Evolutionary conservation across 2,113 vertebrate species (phyloP).

Genomic region (Petrocephalus microphthalmus): DNA sequence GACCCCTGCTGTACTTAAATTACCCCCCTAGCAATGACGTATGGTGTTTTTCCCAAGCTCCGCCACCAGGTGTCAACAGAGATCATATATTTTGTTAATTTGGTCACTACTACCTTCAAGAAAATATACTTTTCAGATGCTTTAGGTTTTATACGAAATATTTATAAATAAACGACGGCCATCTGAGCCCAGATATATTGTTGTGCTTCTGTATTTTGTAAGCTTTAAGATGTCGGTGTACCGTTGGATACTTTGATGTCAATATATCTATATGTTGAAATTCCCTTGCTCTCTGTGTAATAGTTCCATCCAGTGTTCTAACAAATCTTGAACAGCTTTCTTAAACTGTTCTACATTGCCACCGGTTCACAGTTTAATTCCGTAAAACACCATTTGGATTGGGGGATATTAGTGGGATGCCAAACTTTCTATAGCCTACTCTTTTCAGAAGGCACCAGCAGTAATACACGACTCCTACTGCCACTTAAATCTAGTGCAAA

Average conservation of each 20-base stretch:
- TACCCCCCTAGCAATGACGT: neutral
- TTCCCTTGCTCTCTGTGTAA: neutral
- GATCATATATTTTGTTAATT: neutral
- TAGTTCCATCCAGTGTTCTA: neutral
- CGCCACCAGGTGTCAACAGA: slow-evolving; percentile 15
- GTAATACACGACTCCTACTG: neutral
- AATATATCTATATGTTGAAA: neutral
- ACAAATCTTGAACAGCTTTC: neutral
- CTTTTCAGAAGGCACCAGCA: neutral
- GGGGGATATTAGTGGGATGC: neutral
- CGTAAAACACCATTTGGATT: neutral
- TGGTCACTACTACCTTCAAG: neutral
- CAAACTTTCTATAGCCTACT: neutral
- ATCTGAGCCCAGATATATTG: neutral
- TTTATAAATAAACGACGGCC: neutral
- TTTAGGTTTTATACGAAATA: neutral
- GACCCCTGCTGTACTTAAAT: no score
- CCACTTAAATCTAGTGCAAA: neutral
- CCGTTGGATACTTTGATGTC: neutral
- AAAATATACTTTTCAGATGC: neutral
- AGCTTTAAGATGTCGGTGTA: neutral
- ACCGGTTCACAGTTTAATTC: neutral
- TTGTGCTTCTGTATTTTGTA: neutral
- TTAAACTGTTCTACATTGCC: neutral
- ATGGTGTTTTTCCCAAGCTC: neutral